phyloP scores from a whole-genome alignment of 2,113 vertebrate genomes.

The Calyptomena viridis region DNA sequence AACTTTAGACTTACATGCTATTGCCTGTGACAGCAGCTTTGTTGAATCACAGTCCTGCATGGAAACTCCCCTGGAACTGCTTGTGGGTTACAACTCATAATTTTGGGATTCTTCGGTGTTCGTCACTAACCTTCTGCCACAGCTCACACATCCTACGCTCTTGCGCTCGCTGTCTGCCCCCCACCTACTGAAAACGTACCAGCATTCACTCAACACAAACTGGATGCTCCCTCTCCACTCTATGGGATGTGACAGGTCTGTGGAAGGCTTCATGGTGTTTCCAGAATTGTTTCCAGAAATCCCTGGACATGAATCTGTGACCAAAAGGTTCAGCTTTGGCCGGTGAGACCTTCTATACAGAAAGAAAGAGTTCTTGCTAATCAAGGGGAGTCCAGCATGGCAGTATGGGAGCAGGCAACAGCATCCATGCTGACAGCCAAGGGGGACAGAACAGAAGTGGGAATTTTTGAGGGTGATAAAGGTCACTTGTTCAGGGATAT shows the following conservation, averaged over 20 bases:
- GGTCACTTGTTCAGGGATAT: background rate
- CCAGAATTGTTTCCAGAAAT: background rate
- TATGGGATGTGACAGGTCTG: background rate
- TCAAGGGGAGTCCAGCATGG: fast-evolving
- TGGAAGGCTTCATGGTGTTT: background rate
- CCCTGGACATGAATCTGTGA: background rate
- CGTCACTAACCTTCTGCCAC: background rate
- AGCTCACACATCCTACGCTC: conserved; percentile 20
- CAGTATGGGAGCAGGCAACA: background rate
- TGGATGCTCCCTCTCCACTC: background rate
- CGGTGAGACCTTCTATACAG: background rate
- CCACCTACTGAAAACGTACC: background rate
- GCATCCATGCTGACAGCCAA: background rate
- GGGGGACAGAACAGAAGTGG: background rate
- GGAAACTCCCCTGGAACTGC: conserved; percentile 65
- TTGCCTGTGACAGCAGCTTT: conserved; percentile 11
- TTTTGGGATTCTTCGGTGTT: conserved; percentile 69
- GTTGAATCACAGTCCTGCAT: conserved; percentile 53
- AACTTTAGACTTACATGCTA: background rate
- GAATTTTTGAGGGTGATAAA: background rate
- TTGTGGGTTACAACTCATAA: conserved; percentile 60
- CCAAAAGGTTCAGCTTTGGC: background rate
- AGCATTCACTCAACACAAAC: fast-evolving
- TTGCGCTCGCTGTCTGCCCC: fast-evolving
- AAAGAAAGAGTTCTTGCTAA: background rate